Conservation (phyloP, 2,113 vertebrate genomes). For the Muntiacus muntjak region DNA sequence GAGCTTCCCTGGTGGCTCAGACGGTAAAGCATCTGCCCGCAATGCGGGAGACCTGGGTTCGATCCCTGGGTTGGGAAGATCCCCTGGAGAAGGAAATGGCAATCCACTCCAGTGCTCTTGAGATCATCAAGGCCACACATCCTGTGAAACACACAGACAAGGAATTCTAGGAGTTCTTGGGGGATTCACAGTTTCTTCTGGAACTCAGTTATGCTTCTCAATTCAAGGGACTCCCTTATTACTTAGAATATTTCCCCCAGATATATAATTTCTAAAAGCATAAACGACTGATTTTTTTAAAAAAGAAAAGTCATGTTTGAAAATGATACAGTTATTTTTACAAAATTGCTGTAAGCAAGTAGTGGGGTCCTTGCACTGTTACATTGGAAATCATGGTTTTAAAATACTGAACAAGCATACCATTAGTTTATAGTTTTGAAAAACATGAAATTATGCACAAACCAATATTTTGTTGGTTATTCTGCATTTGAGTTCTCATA, state of each 20-base stretch:
- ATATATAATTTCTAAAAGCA: background rate
- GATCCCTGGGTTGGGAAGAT: too few relatives aligned
- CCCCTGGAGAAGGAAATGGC: too few relatives aligned
- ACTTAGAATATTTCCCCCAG: background rate
- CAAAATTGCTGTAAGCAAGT: background rate
- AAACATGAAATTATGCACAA: background rate
- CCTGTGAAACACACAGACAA: background rate
- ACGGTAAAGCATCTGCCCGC: too few relatives aligned
- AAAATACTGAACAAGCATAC: background rate
- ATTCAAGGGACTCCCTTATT: background rate
- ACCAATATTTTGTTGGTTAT: background rate
- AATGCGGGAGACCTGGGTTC: too few relatives aligned
- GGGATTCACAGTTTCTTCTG: background rate
- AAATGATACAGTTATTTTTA: background rate
- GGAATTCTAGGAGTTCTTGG: background rate
- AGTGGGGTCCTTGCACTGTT: background rate
- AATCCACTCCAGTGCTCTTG: too few relatives aligned
- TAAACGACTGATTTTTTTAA: background rate
- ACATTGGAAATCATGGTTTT: background rate
- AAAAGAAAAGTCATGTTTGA: background rate
- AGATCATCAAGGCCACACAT: rapidly evolving
- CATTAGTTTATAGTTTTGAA: background rate
- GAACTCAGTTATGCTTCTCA: background rate
- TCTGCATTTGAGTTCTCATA: background rate
- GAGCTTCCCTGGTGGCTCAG: too few relatives aligned